Evolutionary conservation across 2,797 vertebrate species (phyloP), one percentile per base, ranked within the genome.

Genomic region (Chelmon rostratus): DNA sequence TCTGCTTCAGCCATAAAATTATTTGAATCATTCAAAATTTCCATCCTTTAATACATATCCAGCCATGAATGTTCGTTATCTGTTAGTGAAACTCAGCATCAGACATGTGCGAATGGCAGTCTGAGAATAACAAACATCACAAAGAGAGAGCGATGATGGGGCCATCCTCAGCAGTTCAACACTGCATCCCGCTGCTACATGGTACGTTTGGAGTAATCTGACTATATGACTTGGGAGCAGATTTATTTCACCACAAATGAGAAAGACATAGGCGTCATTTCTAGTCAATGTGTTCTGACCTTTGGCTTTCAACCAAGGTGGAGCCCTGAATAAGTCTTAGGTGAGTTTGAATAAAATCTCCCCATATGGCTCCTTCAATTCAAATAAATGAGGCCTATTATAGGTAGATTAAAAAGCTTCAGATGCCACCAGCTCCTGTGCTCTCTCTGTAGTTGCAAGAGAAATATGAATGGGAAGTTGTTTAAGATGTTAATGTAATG

Each of bases 351-450:
- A 85, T 86, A 44, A 91, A 90, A 89, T 84, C 79, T 80, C 78
- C 72, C 90, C 89, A 91, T 91, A 87, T 91, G 93, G 90, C 82
- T 88, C 67, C 86, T 86, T 90, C 93, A 89, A 91, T 93, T 87
- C 91, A 90, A 91, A 92, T 83, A 82, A 94, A 92, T 83, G 86
- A 91, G 84, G 78, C 87, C 82, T 82, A 91, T 93, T 91, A 91
- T 86, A 78, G 85, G 78, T 68, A 82, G 86, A 93, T 93, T 91
- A 94, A 93, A n/a, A 93, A 79, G 91, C 92, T 87, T 92, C 88
- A 88, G 91, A 92, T 85, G 90, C 77, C 84, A 81, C 86, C 76
- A 79, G 81, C 80, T 78, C 69, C 81, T 83, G 73, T 49, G 9
- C 88, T 75, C 87, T 86, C 89, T 88, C 83, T 82, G 62, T 65